Evolutionary conservation across 37 sponge, comb jelly and placozoan genomes (phyloP).

Genomic region (Aplysina aerophoba): DNA sequence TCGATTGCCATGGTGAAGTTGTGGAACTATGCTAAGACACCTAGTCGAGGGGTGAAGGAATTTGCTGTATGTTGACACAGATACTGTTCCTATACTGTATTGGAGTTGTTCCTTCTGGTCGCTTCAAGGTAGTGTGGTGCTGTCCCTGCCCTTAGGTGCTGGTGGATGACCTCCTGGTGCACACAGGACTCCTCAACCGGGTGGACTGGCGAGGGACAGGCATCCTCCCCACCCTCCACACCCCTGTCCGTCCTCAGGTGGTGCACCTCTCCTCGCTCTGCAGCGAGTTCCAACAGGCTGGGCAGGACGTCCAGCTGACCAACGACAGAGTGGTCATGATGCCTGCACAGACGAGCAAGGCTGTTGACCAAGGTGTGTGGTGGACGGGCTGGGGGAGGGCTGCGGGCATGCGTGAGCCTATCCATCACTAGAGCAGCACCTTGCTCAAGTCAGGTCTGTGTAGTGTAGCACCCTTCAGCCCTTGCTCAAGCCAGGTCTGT

Average conservation of each 20-base stretch:
- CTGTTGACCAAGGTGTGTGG: conserved; percentile 66
- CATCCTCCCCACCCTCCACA: conserved; percentile 72
- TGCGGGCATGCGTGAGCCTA: too few relatives aligned
- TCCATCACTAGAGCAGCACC: too few relatives aligned
- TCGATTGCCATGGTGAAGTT: conserved; percentile 75
- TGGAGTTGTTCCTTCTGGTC: too few relatives aligned
- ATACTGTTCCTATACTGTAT: too few relatives aligned
- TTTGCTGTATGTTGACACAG: conserved; percentile 64
- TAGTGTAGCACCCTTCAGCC: too few relatives aligned
- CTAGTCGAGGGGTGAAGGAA: conserved; percentile 87
- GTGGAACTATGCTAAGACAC: conserved; percentile 94
- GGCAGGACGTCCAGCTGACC: conserved; percentile 68
- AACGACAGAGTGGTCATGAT: conserved; percentile 50
- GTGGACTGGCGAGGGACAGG: conserved; percentile 48
- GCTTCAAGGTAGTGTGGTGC: not conserved
- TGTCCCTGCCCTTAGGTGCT: conserved; percentile 58
- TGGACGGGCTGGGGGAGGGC: too few relatives aligned
- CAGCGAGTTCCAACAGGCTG: not conserved
- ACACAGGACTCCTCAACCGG: conserved; percentile 66
- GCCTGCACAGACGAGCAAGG: not conserved
- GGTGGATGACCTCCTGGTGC: conserved; percentile 90
- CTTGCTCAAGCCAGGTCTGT: too few relatives aligned
- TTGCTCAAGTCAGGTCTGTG: too few relatives aligned
- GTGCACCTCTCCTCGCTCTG: conserved; percentile 35
- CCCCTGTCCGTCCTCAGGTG: conserved; percentile 56